phyloP scores from a whole-genome alignment of 2,888 invertebrate species.

The Catocala fraxini region DNA sequence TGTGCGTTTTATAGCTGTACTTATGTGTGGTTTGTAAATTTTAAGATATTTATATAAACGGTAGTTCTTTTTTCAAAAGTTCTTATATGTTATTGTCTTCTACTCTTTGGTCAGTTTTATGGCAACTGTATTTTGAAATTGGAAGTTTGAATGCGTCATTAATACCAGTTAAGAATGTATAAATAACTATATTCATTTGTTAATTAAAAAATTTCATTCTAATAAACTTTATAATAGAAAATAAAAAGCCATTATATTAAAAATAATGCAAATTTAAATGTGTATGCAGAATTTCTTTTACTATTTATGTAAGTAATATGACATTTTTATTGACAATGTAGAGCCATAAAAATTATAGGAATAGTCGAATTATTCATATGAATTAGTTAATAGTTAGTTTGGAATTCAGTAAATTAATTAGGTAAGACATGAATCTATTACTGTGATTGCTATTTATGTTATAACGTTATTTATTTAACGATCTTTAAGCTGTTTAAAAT shows the following conservation, averaged over 20 bases:
- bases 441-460: too few species aligned
- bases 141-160: not conserved
- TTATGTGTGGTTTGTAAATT: conserved; percentile 39
- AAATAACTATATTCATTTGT: not conserved
- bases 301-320: not conserved
- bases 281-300: not conserved
- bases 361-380: not conserved
- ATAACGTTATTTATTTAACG: too few species aligned
- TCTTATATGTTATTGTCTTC: not conserved
- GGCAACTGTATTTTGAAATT: not conserved
- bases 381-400: not conserved
- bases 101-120: conserved; percentile 2
- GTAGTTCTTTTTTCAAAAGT: conserved; percentile 1
- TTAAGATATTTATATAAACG: not conserved
- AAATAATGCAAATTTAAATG: not conserved
- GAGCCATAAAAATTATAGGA: not conserved
- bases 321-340: not conserved
- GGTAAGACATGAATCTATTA: not conserved
- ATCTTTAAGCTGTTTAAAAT: too few species aligned
- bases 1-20: conserved; percentile 52
- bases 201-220: not conserved
- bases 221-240: not conserved
- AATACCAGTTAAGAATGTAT: not conserved
- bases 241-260: not conserved
- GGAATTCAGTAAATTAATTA: not conserved